Evolutionary conservation across 2,113 vertebrate genomes (phyloP).

Genomic region (Nyctereutes procyonoides): DNA sequence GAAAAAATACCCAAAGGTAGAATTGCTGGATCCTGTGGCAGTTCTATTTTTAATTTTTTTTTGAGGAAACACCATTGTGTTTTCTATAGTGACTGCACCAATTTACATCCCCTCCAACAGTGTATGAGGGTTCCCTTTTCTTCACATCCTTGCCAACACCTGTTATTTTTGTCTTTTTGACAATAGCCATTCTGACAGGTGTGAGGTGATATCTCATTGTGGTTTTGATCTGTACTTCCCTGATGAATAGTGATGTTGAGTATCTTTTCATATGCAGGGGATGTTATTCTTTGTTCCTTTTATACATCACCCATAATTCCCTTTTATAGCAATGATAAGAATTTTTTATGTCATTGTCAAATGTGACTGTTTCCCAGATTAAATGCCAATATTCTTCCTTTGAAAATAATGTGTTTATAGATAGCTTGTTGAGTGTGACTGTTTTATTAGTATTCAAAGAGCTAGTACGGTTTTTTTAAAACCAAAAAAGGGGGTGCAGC

Average conservation of each 20-base stretch:
- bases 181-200: not conserved
- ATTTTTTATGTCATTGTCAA: conserved; percentile 33
- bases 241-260: not conserved
- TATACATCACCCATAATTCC: not conserved
- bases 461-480: conserved; percentile 41
- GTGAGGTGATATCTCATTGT: not conserved
- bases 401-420: conserved; percentile 48
- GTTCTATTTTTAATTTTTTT: not conserved
- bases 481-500: not conserved
- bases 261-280: not conserved
- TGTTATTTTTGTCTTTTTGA: not conserved
- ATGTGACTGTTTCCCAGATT: conserved; percentile 23
- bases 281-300: conserved; percentile 19
- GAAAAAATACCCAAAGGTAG: not conserved
- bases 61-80: not conserved
- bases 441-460: conserved; percentile 51
- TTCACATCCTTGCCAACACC: not conserved
- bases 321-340: conserved; percentile 4
- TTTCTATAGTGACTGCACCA: not conserved
- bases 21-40: not conserved
- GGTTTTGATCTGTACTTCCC: not conserved
- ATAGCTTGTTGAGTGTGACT: not conserved
- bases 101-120: not conserved
- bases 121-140: not conserved
- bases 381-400: conserved; percentile 45